Base-by-base conservation (phyloP, 2,113 vertebrate species). In the Enhydra lutris region DNA sequence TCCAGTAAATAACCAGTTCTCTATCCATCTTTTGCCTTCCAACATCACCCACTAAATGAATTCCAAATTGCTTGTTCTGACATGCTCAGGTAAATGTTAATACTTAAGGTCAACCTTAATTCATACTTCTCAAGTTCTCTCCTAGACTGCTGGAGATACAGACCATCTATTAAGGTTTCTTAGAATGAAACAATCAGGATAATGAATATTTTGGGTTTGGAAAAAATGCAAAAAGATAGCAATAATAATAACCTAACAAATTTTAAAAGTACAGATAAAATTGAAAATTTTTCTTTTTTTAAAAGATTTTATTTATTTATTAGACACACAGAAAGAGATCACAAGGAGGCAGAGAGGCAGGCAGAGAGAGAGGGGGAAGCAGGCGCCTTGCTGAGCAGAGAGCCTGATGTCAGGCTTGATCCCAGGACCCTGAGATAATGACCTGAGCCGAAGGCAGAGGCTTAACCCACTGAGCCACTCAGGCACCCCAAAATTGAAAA, bases 1-100 rank as follows among this genome's bases (percentile, higher is more conserved):
- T 59, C n/a, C 15, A 83, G 17, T 45, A 61, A 63, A 89, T 20
- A 93, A 55, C 2, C 10, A 42, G 11, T 82, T 82, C 13, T 42
- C 76, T 59, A 7, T 63, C 12, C 5, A 52, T 57, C 26, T 63
- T 78, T 91, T 89, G 80, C 15, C 26, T 92, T 92, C 50, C 3
- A 55, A 67, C 23, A 71, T 92, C 17, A 95, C 55, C 29, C 31
- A 92, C 23, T n/a, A 50, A 94, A 88, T 71, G 29, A 87, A 34
- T n/a, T 9, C n/a, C n/a, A 93, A 96, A 55, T 73, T 83, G 26
- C n/a, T 96, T 93, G n/a, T 65, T 79, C 34, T 92, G n/a, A 85
- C 15, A 76, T 47, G 4, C 9, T 55, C 24, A 90, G 29, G 15
- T 94, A 45, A 8, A 39, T 92, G 24, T 50, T 93, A 93, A 55